Evolutionary conservation across 2,888 invertebrate species (phyloP).

Genomic region (Chrysolina oricalcia): DNA sequence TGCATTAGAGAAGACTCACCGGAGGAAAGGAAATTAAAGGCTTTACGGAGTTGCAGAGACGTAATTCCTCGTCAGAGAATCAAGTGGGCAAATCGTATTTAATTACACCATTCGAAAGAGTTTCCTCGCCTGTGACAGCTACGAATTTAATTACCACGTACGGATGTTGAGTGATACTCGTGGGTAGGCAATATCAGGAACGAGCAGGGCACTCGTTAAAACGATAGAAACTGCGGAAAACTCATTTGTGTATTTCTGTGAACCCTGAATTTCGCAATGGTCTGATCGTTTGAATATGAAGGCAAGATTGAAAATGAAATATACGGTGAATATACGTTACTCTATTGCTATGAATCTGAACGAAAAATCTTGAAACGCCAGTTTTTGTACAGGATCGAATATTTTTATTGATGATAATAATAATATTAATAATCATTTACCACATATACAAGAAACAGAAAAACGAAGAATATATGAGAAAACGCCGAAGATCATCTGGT

Average conservation of each 20-base stretch:
- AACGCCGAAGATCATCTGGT: no score
- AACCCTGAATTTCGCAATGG: neutral
- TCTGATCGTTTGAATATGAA: neutral
- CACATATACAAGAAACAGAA: no score
- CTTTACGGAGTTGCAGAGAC: neutral
- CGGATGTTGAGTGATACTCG: constrained; percentile 34
- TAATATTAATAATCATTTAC: no score
- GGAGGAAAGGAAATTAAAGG: neutral
- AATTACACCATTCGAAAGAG: constrained; percentile 23
- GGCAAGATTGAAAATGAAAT: no score
- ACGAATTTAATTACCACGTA: constrained; percentile 36
- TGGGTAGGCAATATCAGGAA: constrained; percentile 29
- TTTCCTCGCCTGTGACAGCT: constrained; percentile 13
- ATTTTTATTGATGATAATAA: no score
- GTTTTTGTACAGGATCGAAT: no score
- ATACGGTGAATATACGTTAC: no score
- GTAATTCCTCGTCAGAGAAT: constrained; percentile 11
- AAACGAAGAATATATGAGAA: no score
- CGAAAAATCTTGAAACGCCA: no score
- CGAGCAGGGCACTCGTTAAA: constrained; percentile 29
- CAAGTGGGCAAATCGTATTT: constrained; percentile 23
- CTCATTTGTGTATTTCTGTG: neutral
- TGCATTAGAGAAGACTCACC: neutral
- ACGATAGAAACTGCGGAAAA: constrained; percentile 24
- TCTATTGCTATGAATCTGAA: no score